Evolutionary conservation across 2,888 invertebrate genomes (phyloP).

Genomic region (Idaea dimidiata): DNA sequence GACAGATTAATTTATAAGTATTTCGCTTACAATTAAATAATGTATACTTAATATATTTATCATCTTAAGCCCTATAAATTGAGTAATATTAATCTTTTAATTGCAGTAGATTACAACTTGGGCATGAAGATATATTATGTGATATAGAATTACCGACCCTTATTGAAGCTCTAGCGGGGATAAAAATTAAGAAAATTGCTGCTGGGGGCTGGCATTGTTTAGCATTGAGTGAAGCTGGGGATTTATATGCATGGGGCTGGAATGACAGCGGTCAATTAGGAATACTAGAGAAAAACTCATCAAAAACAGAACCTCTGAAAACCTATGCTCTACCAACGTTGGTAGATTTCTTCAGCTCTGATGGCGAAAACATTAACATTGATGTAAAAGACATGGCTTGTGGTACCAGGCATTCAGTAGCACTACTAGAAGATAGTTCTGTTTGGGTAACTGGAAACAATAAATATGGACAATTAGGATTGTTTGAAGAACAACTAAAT

Average conservation of each 20-base stretch:
- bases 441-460: slow-evolving; percentile 91
- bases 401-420: slow-evolving; percentile 88
- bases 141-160: slow-evolving; percentile 82
- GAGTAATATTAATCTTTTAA: neutral
- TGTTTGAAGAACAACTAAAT: neutral
- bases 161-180: slow-evolving; percentile 88
- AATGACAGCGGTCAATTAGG: slow-evolving; percentile 94
- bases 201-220: slow-evolving; percentile 94
- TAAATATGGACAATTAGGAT: slow-evolving; percentile 88
- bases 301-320: slow-evolving; percentile 35
- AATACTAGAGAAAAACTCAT: slow-evolving; percentile 55
- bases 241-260: slow-evolving; percentile 95
- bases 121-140: slow-evolving; percentile 87
- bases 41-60: too few species aligned
- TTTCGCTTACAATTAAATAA: too few species aligned
- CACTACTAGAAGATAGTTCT: slow-evolving; percentile 83
- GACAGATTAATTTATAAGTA: too few species aligned
- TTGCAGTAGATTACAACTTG: slow-evolving; percentile 91
- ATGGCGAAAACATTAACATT: slow-evolving; percentile 67
- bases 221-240: slow-evolving; percentile 89
- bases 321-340: slow-evolving; percentile 59
- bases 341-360: slow-evolving; percentile 59
- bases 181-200: slow-evolving; percentile 85
- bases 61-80: too few species aligned
- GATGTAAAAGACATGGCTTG: slow-evolving; percentile 84